Evolutionary conservation across 2,888 invertebrate genomes (phyloP), one percentile per base, ranked within the genome.

Genomic region (Catocala nupta): DNA sequence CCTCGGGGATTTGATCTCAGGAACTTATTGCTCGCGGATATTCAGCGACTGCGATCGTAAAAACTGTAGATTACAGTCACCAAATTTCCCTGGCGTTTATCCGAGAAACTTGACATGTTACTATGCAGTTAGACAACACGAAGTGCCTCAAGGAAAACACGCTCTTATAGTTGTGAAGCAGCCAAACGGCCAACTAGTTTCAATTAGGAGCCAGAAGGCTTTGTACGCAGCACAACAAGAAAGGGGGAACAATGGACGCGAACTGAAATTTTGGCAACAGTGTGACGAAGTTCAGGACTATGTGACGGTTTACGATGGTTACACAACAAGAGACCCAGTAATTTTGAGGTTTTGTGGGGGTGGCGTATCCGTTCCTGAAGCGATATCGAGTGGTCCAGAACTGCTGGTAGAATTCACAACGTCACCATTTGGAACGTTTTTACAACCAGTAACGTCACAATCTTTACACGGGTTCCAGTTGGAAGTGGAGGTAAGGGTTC

Each of bases 101-200:
- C 98, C 98, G 5, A 96, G 98, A 76, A 98, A 98, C 91, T 96
- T 99, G 82, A 98, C 98, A 68, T 99, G 99, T 89, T 98, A 98
- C 93, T 99, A 98, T 89, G 98, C 98, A 50, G 97, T 98, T 63
- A 94, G 97, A 73, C 97, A 97, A 92, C 97, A 98, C 89, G 97
- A 97, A 87, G 96, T 97, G 80, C 97, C 98, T 67, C 95, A 96
- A 82, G 98, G 98, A 80, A 98, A 98, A 91, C 97, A 98, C 88
- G 98, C 98, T 34, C 95, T 98, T 81, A 98, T 98, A 85, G 96
- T 97, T 68, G 97, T 98, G 53, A 96, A 96, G 80, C 98, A 98
- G 88, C 96, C 96, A 48, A 97, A 97, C 85, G 98, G 98, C 51
- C 97, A 98, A 89, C 95, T 98, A 81, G 95, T 98, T 73, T 97